Base-by-base conservation (phyloP, 2,888 invertebrate species). In the Saturnia pavonia region DNA sequence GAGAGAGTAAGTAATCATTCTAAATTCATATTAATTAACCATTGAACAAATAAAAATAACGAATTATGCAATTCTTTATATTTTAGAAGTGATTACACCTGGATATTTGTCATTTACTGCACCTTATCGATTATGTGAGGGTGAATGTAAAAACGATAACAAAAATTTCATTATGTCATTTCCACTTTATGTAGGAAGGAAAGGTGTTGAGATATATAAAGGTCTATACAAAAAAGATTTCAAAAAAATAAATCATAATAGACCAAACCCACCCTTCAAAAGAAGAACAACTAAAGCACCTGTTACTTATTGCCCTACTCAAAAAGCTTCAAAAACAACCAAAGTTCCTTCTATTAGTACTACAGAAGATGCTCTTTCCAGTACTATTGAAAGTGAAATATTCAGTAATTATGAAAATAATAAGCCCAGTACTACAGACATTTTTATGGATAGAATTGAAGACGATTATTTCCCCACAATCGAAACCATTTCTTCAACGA, bases 91-190 rank as follows among this genome's bases (percentile, higher is more conserved):
- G 70, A 54, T 75, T 67, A 80, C 69, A 51, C 87, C 89, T 1
- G 82, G 77, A 68, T 76, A 82, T 57, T 80, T 91, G 73, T 72
- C 86, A 72, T 92, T 92, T 74, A 92, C 91, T 68, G 91, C 91
- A 34, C 91, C 92, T 16, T 91, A 85, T 75, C 89, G 80, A 79
- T 75, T 92, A 16, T 89, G 88, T 74, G 82, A 86, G 16, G 87
- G 87, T 22, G 85, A 82, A 42, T 87, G 85, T 72, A 78, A 82
- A 48, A 73, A 51, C 3, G 74, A 74, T 19, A 69, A 68, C 0
- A 74, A 74, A 11, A 87, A 88, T 67, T 80, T 87, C 12, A 74
- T 72, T 4, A 77, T 92, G 74, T 75, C 75, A 12, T 92, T 92
- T 72, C 92, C 92, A 9, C 71, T 92, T 1, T 87, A 82, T 66